Evolutionary conservation across 2,797 vertebrate genomes (phyloP).

Genomic region (Anomalospiza imberbis): DNA sequence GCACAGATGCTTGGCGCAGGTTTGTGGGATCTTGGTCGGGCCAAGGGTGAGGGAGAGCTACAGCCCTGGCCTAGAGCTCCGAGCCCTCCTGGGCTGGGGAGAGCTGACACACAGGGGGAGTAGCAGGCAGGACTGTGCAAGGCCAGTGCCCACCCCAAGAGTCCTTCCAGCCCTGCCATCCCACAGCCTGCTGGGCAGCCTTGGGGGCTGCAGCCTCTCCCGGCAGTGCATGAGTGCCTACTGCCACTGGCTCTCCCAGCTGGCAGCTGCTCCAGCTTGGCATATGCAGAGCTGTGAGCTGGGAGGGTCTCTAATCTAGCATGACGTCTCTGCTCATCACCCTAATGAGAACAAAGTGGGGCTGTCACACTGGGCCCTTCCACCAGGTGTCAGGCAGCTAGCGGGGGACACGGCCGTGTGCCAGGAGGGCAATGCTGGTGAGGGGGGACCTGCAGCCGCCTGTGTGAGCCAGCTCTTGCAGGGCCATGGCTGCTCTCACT

Average conservation of each 20-base stretch:
- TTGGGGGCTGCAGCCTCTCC: not conserved
- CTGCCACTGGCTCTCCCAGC: not conserved
- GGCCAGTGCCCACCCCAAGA: not conserved
- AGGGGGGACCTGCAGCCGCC: not conserved
- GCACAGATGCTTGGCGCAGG: not conserved
- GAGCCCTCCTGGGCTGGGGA: not conserved
- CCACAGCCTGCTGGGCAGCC: not conserved
- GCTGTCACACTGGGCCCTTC: not conserved
- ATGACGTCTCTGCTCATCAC: not conserved
- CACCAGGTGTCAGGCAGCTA: not conserved
- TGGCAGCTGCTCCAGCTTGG: not conserved
- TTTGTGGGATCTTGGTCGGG: not conserved
- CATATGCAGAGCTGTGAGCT: not conserved
- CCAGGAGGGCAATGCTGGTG: rapidly evolving
- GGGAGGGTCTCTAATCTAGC: conserved; percentile 28
- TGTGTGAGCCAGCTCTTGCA: not conserved
- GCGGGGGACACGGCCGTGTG: rapidly evolving
- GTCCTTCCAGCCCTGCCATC: rapidly evolving
- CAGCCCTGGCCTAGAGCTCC: rapidly evolving
- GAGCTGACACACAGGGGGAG: not conserved
- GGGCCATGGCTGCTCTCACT: not conserved
- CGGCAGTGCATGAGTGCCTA: rapidly evolving
- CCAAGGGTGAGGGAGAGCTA: not conserved
- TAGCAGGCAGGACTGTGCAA: not conserved
- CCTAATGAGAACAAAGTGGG: conserved; percentile 45